Base-by-base conservation (phyloP, 2,888 invertebrate species). In the Tachina fera region DNA sequence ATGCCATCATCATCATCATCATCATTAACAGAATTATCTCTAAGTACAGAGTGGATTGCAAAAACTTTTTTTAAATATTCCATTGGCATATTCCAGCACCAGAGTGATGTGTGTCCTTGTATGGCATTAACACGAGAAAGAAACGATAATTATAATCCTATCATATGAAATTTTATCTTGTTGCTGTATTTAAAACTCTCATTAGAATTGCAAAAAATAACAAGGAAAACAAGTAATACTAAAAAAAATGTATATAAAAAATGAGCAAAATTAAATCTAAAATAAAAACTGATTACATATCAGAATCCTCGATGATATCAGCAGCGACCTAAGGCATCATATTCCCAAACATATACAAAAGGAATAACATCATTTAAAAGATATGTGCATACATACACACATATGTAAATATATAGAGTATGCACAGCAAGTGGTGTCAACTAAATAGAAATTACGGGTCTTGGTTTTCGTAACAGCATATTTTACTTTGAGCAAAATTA, bases 251-350 rank as follows among this genome's bases (percentile, higher is more conserved):
- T 3, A 63, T n/a, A n/a, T n/a, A 43, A 10, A 43, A 16, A 58
- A 47, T 14, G 3, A 65, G 51, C 75, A 51, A 72, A 83, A 72
- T 60, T 43, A 72, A 67, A 72, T 72, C 51, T 45, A 67, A 72
- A 78, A 74, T 68, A 83, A 79, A 83, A 80, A 80, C 79, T 83
- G 75, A 86, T 83, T 83, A 76, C 76, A 83, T 61, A 72, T 78
- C 47, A 77, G 68, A 83, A 80, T 86, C 83, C 83, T 80, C 79
- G 83, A 86, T 83, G 76, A 80, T 76, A 86, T 79, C 63, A 82
- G 19, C 58, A 78, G 14, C 71, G 61, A 53, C 51, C 56, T 65
- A 85, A 78, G 58, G 68, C 70, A 79, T 79, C 45, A 68, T 56
- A 79, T 76, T 49, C 67, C 53, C 41, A 49, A 43, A 61, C 49